Evolutionary conservation across 1,140 invertebrate species (phyloP), one percentile per base, ranked within the genome.

Genomic region (Branchinecta lindahli): DNA sequence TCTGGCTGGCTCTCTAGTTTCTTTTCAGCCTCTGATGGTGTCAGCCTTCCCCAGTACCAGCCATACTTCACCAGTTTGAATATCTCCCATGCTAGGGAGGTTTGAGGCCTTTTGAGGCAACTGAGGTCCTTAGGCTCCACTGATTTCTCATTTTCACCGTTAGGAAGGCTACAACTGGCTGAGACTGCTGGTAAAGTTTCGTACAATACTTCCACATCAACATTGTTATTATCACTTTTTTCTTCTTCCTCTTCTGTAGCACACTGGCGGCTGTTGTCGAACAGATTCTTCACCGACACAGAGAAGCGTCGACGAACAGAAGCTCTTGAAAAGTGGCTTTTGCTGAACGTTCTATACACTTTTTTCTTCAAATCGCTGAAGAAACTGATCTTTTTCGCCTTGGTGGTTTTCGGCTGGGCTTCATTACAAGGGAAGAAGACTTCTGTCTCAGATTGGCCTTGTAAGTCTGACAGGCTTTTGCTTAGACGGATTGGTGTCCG

Each of bases 21-120:
- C 70, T 83, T 80, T 75, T 86, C 84, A 33, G 84, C 84, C 76
- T 86, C 84, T 66, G 81, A 79, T 44, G 84, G 77, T 9, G 83
- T 84, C 69, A 86, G 81, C 46, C 84, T 83, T 33, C 85, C 85
- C 85, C 85, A 86, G 74, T 86, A 86, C 85, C 85, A 86, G 46
- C 84, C 84, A 78, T 82, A 84, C 72, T 83, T 84, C 12, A 83
- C 82, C 66, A 86, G 74, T 71, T 82, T 81, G 69, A 83, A 80
- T 18, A 85, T 75, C 77, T 85, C 84, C 72, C 81, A 77, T 5
- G 83, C 71, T 15, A 72, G 52, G 18, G 52, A 61, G 2, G 52
- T 61, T 61, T 12, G 52, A 15, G 52, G 52, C 52, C 18, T 61
- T 6, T 61, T 61, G 18, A 6, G 12, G 18, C 52, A 61, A 33